Percentiles rank a stretch among this genome's conserved stretches.
These are phyloP conservation scores for Pseudoatta argentina DNA, from an alignment of 1,140 invertebrate genomes.

Conservation along the genomic window DNA sequence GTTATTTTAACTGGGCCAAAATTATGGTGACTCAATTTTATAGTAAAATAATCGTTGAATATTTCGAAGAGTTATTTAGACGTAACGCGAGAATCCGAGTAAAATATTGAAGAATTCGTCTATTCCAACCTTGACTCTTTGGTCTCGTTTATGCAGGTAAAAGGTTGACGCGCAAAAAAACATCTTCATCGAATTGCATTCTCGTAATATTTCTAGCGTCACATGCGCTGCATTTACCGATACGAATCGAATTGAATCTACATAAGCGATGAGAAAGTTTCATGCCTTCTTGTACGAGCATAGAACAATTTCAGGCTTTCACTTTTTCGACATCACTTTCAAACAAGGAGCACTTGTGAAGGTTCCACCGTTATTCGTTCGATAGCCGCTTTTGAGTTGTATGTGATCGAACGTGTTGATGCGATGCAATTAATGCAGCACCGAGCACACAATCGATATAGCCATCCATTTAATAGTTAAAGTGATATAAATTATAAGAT, in stretches of 20 bases:
- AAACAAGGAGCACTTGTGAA: neutral
- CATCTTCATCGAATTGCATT: neutral
- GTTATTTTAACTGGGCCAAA: too few relatives aligned
- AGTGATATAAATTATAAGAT: too few relatives aligned
- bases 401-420: neutral
- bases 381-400: neutral
- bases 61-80: neutral
- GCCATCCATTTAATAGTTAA: neutral
- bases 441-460: neutral
- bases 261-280: conserved; percentile 9
- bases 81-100: neutral
- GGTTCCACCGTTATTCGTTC: conserved; percentile 5
- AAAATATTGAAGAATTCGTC: neutral
- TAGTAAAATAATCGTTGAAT: too few relatives aligned
- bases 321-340: conserved; percentile 48
- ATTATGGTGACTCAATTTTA: too few relatives aligned
- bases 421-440: conserved; percentile 17
- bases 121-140: conserved; percentile 37
- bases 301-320: conserved; percentile 10
- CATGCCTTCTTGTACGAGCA: neutral
- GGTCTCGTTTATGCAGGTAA: conserved; percentile 39
- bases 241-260: conserved; percentile 2
- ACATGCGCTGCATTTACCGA: neutral
- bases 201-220: neutral
- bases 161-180: conserved; percentile 15